Evolutionary conservation across 2,888 invertebrate species (phyloP).

Genomic region (Harpalus rubripes): DNA sequence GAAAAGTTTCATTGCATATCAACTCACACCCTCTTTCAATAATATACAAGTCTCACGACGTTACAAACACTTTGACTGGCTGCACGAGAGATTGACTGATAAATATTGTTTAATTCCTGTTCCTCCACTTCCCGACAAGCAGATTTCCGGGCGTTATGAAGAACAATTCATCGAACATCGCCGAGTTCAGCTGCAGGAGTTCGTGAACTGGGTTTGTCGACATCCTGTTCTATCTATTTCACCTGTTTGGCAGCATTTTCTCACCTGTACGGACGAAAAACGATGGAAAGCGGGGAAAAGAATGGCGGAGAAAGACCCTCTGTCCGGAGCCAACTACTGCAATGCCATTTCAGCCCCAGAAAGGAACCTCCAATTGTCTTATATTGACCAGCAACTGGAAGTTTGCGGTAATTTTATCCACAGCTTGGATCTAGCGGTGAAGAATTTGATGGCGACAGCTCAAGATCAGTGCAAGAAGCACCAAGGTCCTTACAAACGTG

Average conservation of each 20-base stretch:
- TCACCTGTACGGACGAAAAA: constrained; percentile 98
- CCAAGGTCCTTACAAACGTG: constrained; percentile 91
- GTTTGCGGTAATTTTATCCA: constrained; percentile 90
- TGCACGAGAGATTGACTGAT: constrained; percentile 94
- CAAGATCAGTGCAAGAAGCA: constrained; percentile 93
- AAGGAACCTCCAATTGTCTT: constrained; percentile 85
- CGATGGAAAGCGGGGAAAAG: constrained; percentile 98
- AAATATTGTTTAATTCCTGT: constrained; percentile 97
- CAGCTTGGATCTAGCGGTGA: constrained; percentile 92
- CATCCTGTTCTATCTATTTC: constrained; percentile 96
- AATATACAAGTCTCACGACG: constrained; percentile 95
- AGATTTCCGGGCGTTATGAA: constrained; percentile 97
- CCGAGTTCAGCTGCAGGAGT: constrained; percentile 95
- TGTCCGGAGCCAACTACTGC: constrained; percentile 94
- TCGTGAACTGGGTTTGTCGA: constrained; percentile 97
- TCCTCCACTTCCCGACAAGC: constrained; percentile 98
- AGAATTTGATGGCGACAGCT: constrained; percentile 88
- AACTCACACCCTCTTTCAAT: constrained; percentile 96
- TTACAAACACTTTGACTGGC: constrained; percentile 99
- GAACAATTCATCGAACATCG: constrained; percentile 98
- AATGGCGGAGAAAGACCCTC: constrained; percentile 95
- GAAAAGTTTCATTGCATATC: constrained; percentile 98
- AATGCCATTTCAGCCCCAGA: constrained; percentile 92
- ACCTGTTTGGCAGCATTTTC: constrained; percentile 97
- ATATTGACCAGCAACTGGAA: constrained; percentile 91